A percentile compares a stretch with the other conserved stretches of the same genome.
Evolutionary conservation across 2,888 invertebrate genomes (phyloP).

Genomic region (Gnatocerus cornutus): DNA sequence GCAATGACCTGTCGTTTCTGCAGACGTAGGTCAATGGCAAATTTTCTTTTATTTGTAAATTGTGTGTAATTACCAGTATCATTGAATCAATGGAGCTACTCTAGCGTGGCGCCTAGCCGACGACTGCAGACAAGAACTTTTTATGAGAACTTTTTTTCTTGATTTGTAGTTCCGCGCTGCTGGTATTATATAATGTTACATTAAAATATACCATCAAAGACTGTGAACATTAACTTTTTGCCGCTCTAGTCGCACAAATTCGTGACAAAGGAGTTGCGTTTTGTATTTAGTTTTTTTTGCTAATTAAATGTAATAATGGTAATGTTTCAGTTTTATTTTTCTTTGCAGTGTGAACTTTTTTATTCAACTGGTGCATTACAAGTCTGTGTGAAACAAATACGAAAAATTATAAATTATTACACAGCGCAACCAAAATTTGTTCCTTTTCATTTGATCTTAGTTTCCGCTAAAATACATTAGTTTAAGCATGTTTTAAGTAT

Average conservation of each 20-base stretch:
- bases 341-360: no score
- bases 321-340: no score
- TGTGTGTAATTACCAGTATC: conserved; percentile 26
- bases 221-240: background rate
- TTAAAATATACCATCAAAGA: conserved; percentile 10
- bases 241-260: background rate
- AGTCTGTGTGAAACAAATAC: no score
- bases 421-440: no score
- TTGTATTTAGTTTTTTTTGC: no score
- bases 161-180: conserved; percentile 18
- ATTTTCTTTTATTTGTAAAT: conserved; percentile 49
- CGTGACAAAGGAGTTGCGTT: no score
- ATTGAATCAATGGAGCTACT: conserved; percentile 36
- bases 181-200: conserved; percentile 19
- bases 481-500: no score
- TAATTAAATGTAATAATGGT: no score
- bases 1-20: conserved; percentile 47
- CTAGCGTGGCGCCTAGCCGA: conserved; percentile 31
- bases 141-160: conserved; percentile 21
- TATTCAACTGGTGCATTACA: no score
- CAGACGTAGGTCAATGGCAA: conserved; percentile 49
- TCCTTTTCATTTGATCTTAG: no score
- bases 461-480: no score
- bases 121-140: conserved; percentile 30
- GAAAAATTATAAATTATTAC: no score